Conservation (phyloP, 2,888 invertebrate species). For the Lymantria dispar region DNA sequence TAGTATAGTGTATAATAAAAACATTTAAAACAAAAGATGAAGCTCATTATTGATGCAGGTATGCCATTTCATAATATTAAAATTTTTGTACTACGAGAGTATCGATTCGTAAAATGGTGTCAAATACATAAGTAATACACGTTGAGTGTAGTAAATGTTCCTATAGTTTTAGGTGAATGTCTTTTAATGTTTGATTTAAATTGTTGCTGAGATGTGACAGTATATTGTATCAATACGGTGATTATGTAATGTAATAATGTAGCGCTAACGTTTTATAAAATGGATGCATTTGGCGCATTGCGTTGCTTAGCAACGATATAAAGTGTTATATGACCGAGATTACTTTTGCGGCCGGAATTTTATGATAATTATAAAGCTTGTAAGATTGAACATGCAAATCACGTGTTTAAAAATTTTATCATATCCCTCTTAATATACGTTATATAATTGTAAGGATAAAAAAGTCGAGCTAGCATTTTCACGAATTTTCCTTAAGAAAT, state of each 20-base stretch:
- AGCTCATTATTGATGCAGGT: slow-evolving; percentile 24
- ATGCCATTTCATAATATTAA: slow-evolving; percentile 13
- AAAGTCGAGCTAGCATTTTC: too few species aligned
- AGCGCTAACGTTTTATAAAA: slow-evolving; percentile 37
- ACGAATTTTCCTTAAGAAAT: too few species aligned
- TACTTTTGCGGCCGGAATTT: slow-evolving; percentile 13
- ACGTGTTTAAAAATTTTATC: too few species aligned
- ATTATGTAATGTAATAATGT: slow-evolving; percentile 36
- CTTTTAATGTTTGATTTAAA: not conserved
- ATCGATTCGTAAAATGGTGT: slow-evolving; percentile 53
- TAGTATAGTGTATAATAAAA: slow-evolving; percentile 15
- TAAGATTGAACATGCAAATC: too few species aligned
- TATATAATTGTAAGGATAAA: too few species aligned
- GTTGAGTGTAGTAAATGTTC: not conserved
- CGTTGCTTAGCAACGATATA: slow-evolving; percentile 67
- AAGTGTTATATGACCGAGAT: slow-evolving; percentile 11
- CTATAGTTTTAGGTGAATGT: not conserved
- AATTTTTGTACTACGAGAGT: slow-evolving; percentile 32
- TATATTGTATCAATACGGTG: not conserved
- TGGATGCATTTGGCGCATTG: slow-evolving; percentile 66
- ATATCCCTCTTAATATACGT: too few species aligned
- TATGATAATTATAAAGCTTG: not conserved
- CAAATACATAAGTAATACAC: slow-evolving; percentile 17
- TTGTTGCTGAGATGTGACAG: not conserved
- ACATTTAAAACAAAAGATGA: slow-evolving; percentile 22